A percentile compares a stretch with the other conserved stretches of the same genome.
These are phyloP conservation scores for Oreochromis tanganicae DNA, from an alignment of 2,113 vertebrate genomes.

Conservation along the genomic window DNA sequence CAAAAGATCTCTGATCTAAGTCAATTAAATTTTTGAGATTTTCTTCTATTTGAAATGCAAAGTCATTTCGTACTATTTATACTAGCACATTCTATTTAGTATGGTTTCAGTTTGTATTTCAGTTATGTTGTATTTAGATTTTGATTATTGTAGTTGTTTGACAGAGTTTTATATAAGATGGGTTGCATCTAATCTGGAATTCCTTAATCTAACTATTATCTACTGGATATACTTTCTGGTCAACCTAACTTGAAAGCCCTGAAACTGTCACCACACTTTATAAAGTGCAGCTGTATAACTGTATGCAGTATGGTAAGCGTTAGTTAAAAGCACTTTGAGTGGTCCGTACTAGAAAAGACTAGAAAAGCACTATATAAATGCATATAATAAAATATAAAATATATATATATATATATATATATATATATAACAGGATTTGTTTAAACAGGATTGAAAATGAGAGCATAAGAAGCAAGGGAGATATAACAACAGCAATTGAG, in stretches of 20 bases:
- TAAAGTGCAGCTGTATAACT: too few relatives aligned
- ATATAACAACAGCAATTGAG: rapidly evolving
- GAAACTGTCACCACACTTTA: background rate
- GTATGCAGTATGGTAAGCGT: too few relatives aligned
- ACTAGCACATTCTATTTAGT: rapidly evolving
- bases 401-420: too few relatives aligned
- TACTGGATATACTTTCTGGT: background rate
- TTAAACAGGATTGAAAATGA: background rate
- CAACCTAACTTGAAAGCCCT: rapidly evolving
- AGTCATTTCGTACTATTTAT: background rate
- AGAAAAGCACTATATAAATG: too few relatives aligned
- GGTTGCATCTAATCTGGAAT: rapidly evolving
- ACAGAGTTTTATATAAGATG: rapidly evolving
- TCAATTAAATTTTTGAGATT: background rate
- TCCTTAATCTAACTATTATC: background rate
- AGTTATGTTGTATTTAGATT: background rate
- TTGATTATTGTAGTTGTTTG: background rate
- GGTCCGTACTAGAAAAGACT: too few relatives aligned
- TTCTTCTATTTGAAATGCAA: too few relatives aligned
- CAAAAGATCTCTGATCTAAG: background rate
- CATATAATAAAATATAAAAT: too few relatives aligned
- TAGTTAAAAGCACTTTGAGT: too few relatives aligned
- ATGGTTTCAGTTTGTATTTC: background rate
- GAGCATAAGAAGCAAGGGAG: background rate
- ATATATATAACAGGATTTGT: too few relatives aligned